Percentiles rank a stretch among this genome's conserved stretches.
These are phyloP conservation scores for Orcinus orca DNA, from an alignment of 2,113 vertebrate genomes.

Conservation along the genomic window DNA sequence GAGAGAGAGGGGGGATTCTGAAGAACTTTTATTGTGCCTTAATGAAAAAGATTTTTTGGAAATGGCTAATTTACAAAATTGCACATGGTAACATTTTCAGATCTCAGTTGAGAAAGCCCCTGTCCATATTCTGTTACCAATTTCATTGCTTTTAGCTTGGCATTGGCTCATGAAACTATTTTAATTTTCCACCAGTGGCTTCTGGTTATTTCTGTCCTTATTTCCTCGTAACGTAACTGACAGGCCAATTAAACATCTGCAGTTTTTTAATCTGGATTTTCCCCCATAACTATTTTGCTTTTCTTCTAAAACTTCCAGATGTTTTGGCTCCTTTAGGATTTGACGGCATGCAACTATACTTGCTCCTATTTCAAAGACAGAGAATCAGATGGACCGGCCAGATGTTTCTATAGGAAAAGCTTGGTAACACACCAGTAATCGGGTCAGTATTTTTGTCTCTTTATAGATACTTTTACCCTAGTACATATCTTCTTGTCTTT, in stretches of 20 bases:
- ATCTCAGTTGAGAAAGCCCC: not conserved
- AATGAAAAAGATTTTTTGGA: slow-evolving; percentile 53
- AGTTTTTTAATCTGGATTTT: slow-evolving; percentile 52
- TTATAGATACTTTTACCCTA: slow-evolving; percentile 23
- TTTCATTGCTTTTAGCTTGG: slow-evolving; percentile 54
- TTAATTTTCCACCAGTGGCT: slow-evolving; percentile 65
- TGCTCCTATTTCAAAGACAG: slow-evolving; percentile 47
- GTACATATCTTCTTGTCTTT: slow-evolving; percentile 39
- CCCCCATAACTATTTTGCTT: slow-evolving; percentile 34
- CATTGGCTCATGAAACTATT: slow-evolving; percentile 50
- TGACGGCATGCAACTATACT: slow-evolving; percentile 45
- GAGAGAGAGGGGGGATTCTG: not conserved
- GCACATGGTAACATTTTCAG: slow-evolving; percentile 32
- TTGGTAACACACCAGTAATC: slow-evolving; percentile 39
- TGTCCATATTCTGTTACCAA: slow-evolving; percentile 35
- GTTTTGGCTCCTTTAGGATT: slow-evolving; percentile 53
- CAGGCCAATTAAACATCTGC: slow-evolving; percentile 64
- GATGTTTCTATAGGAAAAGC: slow-evolving; percentile 26
- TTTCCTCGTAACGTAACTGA: slow-evolving; percentile 62
- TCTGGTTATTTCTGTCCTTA: slow-evolving; percentile 59
- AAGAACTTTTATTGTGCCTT: slow-evolving; percentile 57
- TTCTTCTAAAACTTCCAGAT: slow-evolving; percentile 38
- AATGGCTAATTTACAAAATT: slow-evolving; percentile 53
- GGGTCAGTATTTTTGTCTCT: not conserved
- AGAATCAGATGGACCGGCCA: not conserved